A percentile compares a stretch with the other conserved stretches of the same genome.
These are phyloP conservation scores for Cataglyphis cursor DNA, from an alignment of 2,888 invertebrate genomes.

Conservation along the genomic window DNA sequence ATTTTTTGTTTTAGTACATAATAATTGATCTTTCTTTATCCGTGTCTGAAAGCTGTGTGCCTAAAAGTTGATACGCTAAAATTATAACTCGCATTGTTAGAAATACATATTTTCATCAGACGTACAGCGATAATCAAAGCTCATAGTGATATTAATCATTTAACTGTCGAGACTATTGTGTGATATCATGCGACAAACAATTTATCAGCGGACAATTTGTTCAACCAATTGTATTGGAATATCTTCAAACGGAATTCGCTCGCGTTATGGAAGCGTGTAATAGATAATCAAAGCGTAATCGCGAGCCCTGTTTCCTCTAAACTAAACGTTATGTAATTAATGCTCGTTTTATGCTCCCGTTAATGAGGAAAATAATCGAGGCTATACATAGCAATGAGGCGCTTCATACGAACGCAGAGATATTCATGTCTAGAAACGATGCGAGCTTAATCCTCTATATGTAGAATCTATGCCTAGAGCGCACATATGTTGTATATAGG, in stretches of 20 bases:
- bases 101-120: neutral
- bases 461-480: neutral
- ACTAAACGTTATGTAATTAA: constrained; percentile 48
- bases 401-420: neutral
- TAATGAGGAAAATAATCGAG: constrained; percentile 51
- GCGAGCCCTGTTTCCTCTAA: constrained; percentile 26
- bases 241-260: constrained; percentile 14
- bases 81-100: constrained; percentile 24
- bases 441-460: constrained; percentile 20
- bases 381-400: constrained; percentile 17
- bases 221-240: neutral
- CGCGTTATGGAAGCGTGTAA: constrained; percentile 21
- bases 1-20: neutral
- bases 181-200: constrained; percentile 44
- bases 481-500: constrained; percentile 14
- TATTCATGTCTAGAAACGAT: constrained; percentile 3
- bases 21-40: neutral
- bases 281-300: constrained; percentile 48
- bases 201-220: constrained; percentile 45
- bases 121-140: constrained; percentile 27
- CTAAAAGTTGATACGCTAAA: constrained; percentile 1
- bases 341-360: constrained; percentile 28
- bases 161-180: constrained; percentile 31
- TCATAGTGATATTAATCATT: constrained; percentile 43
- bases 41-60: too few relatives aligned